Percentiles rank a stretch among this genome's conserved stretches.
Evolutionary conservation across 1,140 invertebrate species (phyloP).

Genomic region (Orius laevigatus): DNA sequence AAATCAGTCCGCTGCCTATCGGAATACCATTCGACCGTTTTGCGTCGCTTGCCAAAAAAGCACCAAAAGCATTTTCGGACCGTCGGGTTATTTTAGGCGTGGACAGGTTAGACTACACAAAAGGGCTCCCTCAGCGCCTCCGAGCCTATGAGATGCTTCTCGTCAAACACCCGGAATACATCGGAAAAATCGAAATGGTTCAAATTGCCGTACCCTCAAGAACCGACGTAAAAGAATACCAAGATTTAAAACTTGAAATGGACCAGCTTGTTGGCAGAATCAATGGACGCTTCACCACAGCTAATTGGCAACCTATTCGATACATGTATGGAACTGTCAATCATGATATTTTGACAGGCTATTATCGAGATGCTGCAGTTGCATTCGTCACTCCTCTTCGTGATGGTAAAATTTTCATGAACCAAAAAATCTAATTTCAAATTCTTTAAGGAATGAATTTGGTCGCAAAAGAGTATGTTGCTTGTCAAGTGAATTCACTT

Average conservation of each 20-base stretch:
- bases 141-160: constrained; percentile 69
- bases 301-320: constrained; percentile 79
- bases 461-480: constrained; percentile 84
- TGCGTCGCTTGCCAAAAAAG: constrained; percentile 59
- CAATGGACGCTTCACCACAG: constrained; percentile 71
- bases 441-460: constrained; percentile 54
- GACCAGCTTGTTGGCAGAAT: constrained; percentile 76
- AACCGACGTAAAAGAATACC: constrained; percentile 79
- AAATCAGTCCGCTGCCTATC: constrained; percentile 66
- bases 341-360: constrained; percentile 67
- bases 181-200: constrained; percentile 59
- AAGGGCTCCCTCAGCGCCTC: constrained; percentile 70
- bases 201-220: constrained; percentile 79
- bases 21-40: constrained; percentile 38
- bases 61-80: constrained; percentile 47
- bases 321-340: constrained; percentile 80
- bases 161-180: constrained; percentile 71
- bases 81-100: constrained; percentile 75
- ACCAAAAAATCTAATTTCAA: background rate
- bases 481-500: constrained; percentile 72
- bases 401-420: constrained; percentile 61
- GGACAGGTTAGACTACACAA: constrained; percentile 80
- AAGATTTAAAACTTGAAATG: constrained; percentile 79
- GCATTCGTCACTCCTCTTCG: constrained; percentile 70
- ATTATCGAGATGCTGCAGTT: constrained; percentile 71